Evolutionary conservation across 2,888 invertebrate species (phyloP).

Genomic region (Drepana falcataria): DNA sequence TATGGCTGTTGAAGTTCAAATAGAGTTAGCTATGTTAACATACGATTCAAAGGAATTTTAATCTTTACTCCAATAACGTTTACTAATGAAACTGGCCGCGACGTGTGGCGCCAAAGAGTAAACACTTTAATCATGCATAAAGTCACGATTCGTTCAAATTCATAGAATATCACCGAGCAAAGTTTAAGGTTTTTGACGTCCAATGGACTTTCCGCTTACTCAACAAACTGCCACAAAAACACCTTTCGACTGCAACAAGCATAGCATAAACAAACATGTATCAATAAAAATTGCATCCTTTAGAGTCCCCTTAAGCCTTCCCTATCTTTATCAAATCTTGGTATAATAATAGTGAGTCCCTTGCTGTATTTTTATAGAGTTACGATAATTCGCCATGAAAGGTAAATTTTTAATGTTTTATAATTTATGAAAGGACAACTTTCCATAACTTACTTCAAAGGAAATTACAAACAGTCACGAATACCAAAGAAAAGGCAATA

Average conservation of each 20-base stretch:
- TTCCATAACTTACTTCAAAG: conserved; percentile 22
- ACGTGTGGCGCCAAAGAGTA: conserved; percentile 64
- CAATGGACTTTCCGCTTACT: conserved; percentile 8
- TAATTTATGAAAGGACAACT: conserved; percentile 16
- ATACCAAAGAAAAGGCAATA: conserved; percentile 8
- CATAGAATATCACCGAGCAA: conserved; percentile 29
- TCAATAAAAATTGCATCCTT: not conserved
- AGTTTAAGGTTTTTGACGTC: conserved; percentile 3
- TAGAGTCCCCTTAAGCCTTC: too few species aligned
- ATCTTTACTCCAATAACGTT: conserved; percentile 53
- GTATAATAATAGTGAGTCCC: too few species aligned
- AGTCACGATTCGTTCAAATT: conserved; percentile 60
- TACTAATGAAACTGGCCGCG: conserved; percentile 53
- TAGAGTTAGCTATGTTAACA: conserved; percentile 25
- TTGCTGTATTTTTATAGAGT: too few species aligned
- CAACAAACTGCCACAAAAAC: conserved; percentile 8
- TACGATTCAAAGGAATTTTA: conserved; percentile 45
- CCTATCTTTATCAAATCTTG: too few species aligned
- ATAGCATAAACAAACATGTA: not conserved
- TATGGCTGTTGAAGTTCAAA: conserved; percentile 26
- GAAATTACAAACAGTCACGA: conserved; percentile 39
- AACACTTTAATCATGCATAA: conserved; percentile 67
- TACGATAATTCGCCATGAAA: conserved; percentile 9
- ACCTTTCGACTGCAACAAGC: not conserved
- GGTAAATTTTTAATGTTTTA: conserved; percentile 13